These are phyloP conservation scores for Periophthalmus modestus DNA, from an alignment of 2,113 vertebrate species.

Conservation along the genomic window DNA sequence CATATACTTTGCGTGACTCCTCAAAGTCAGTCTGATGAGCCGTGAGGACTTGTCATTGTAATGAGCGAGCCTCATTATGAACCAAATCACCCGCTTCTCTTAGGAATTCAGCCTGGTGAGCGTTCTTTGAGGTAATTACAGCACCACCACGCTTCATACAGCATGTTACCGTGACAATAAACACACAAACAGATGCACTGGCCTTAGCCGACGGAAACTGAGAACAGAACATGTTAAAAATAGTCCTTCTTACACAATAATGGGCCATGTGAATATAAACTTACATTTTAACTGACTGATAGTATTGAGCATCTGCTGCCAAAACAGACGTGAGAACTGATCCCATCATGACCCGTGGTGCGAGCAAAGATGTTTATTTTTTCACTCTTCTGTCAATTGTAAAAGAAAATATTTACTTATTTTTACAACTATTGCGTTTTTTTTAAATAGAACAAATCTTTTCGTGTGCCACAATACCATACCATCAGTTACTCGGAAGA, in stretches of 20 bases:
- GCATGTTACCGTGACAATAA: conserved; percentile 26
- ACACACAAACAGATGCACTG: conserved; percentile 25
- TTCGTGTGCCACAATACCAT: neutral
- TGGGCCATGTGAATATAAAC: too few relatives aligned
- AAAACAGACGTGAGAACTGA: too few relatives aligned
- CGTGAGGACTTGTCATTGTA: conserved; percentile 75
- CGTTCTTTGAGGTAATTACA: conserved; percentile 70
- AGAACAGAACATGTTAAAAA: conserved; percentile 23
- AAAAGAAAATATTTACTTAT: too few relatives aligned
- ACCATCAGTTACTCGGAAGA: neutral
- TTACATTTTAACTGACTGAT: too few relatives aligned
- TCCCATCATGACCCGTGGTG: too few relatives aligned
- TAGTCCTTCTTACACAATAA: neutral
- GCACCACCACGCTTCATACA: conserved; percentile 53
- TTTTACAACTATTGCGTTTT: neutral
- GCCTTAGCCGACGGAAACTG: conserved; percentile 29
- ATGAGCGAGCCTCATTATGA: conserved; percentile 77
- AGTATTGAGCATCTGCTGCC: too few relatives aligned
- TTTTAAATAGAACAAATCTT: neutral
- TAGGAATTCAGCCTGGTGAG: conserved; percentile 70
- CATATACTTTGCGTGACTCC: conserved; percentile 47
- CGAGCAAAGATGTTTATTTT: neutral
- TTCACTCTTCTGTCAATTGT: neutral
- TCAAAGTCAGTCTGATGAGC: conserved; percentile 76
- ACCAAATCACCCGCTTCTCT: conserved; percentile 71